phyloP scores from a whole-genome alignment of 1,140 invertebrate genomes.

The Chrysopa pallens region DNA sequence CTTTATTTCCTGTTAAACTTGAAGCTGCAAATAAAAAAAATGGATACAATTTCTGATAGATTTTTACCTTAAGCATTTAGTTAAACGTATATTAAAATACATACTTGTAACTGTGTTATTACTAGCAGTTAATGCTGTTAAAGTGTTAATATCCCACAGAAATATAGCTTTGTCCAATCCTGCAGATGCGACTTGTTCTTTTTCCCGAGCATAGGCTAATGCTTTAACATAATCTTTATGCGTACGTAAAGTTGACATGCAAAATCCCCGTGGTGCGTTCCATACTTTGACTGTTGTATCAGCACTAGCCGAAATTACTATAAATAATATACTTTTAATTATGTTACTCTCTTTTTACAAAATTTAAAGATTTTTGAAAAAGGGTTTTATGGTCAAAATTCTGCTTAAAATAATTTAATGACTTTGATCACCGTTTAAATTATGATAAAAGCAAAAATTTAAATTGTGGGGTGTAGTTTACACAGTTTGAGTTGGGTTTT shows the following conservation, averaged over 20 bases:
- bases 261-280: conserved; percentile 99
- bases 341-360: not conserved
- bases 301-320: conserved; percentile 96
- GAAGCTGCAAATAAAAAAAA: conserved; percentile 47
- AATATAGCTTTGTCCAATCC: conserved; percentile 95
- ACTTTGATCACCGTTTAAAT: no score
- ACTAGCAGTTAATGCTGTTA: conserved; percentile 91
- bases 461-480: no score
- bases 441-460: no score
- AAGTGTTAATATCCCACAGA: conserved; percentile 96
- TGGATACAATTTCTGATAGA: not conserved
- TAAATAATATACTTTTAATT: conserved; percentile 15
- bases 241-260: conserved; percentile 91
- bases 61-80: not conserved
- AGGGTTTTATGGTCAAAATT: no score
- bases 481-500: no score
- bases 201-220: conserved; percentile 94
- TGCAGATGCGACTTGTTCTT: conserved; percentile 92
- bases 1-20: conserved; percentile 89
- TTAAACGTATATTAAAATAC: conserved; percentile 11
- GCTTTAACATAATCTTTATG: conserved; percentile 99
- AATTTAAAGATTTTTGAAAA: no score
- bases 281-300: conserved; percentile 99
- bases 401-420: no score
- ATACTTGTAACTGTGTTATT: conserved; percentile 98